Conservation (phyloP, 2,113 vertebrate genomes). For the Sminthopsis crassicaudata region DNA sequence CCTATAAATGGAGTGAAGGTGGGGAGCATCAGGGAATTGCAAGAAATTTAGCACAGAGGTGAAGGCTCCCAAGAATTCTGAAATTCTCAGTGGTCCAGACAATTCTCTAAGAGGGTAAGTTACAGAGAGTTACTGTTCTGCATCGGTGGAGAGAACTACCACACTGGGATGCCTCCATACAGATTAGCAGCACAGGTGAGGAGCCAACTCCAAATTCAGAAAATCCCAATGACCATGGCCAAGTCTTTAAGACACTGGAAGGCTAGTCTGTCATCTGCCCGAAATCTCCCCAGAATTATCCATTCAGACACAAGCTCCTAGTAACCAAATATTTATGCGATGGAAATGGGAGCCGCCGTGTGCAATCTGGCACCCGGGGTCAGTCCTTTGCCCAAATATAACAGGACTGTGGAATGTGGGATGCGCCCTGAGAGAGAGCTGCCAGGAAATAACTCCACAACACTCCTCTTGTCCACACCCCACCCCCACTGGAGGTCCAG, state of each 20-base stretch:
- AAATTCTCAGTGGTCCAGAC: too few relatives aligned
- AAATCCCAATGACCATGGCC: not conserved
- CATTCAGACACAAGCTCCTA: constrained; percentile 76
- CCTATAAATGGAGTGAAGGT: not conserved
- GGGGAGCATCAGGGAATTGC: not conserved
- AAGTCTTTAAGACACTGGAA: not conserved
- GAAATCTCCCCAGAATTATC: constrained; percentile 65
- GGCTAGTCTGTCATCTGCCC: constrained; percentile 62
- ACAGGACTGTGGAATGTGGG: constrained; percentile 81
- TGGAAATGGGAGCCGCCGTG: constrained; percentile 69
- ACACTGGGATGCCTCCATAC: not conserved
- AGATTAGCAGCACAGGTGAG: not conserved
- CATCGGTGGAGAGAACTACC: not conserved
- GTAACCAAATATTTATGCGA: constrained; percentile 80
- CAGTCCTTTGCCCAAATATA: constrained; percentile 82
- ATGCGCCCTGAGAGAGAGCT: constrained; percentile 75
- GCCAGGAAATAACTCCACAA: constrained; percentile 80
- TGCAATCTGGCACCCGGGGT: constrained; percentile 78
- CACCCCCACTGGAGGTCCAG: constrained; percentile 64
- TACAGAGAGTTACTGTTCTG: not conserved
- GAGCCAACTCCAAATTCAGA: not conserved
- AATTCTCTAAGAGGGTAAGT: not conserved
- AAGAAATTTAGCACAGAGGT: too few relatives aligned
- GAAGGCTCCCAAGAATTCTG: not conserved
- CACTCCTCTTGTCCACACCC: constrained; percentile 75